Evolutionary conservation across 2,888 invertebrate genomes (phyloP), one percentile per base, ranked within the genome.

Genomic region (Leucophenga maculata): DNA sequence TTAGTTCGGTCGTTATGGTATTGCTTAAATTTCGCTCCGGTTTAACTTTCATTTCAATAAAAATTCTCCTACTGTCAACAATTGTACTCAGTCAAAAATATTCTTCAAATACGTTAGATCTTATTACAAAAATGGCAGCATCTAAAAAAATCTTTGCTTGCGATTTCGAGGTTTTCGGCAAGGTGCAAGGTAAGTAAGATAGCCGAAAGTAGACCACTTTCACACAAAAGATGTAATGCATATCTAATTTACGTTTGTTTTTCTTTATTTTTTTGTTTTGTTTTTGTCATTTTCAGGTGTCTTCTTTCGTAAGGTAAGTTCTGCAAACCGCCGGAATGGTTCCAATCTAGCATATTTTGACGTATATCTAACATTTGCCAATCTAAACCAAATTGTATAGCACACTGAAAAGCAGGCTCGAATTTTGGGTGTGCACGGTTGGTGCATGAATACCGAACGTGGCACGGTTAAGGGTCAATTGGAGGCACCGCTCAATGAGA

Each of bases 401-500:
- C 90, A 90, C 77, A 93, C 93, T 0, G 90, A 91, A 82, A 88
- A 90, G 72, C 90, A 91, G 78, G 92, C 91, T 0, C 89, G 89
- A 68, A 87, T 89, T 72, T 86, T 93, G 31, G 91, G 90, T 22
- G 74, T 93, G 2, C 89, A 87, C 71, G 93, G 93, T 52, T 93
- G 93, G 92, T 93, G 93, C 77, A 92, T 90, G 91, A 93, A 93
- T 78, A 93, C 93, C 0, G 77, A 86, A 0, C 80, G 86, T 6
- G 92, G 90, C 6, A 93, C 93, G 0, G 93, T 93, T 0, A 87
- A 90, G 70, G 93, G 93, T n/a, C 84, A 89, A 66, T 75, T 93
- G 70, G 91, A 93, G 86, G 93, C 92, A 18, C 86, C 89, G 8
- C 79, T 86, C 65, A 73, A 80, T 1, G 90, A 90, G 83, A 79